Evolutionary conservation across 2,113 vertebrate species (phyloP), one percentile per base, ranked within the genome.

Genomic region (Paramormyrops kingsleyae): DNA sequence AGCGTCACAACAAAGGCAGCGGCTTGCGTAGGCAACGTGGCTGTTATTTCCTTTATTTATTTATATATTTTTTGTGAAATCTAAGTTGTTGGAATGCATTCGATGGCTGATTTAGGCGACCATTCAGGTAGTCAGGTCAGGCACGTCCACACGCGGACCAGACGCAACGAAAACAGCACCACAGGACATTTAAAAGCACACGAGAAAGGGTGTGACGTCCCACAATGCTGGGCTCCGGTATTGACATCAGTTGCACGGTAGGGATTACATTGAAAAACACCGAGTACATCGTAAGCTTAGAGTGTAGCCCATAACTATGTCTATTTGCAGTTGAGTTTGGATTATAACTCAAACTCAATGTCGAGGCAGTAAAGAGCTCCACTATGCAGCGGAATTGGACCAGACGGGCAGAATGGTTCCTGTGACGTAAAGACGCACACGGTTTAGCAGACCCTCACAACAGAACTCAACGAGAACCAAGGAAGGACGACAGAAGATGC

Each of bases 11-110:
- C 83, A 87, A 84, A 90, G 83, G 83, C 89, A 87, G 56, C 46
- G 19, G 53, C 59, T 90, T 87, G 59, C 31, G 59, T 87, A 90
- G 89, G 89, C 89, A 90, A 87, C 89, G 56, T 87, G 89, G 89
- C 89, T 90, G 89, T 50, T 74, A 62, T 88, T 88, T 77, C 62
- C 19, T 70, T 74, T 49, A 15, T 70, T 49, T 19, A 53, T 53
- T 21, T 88, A 19, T 8, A 47, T 50, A 13, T 86, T 31, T 50
- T 47, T 53, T 62, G 39, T 89, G 39, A 89, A 89, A 89, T 35
- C 56, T 47, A 84, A 90, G 27, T 19, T 39, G 27, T 87, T 74
- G 84, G 89, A 90, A 90, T 90, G 89, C 66, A 90, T 90, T 90
- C 7, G 47, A 87, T 27, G 49, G 85, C 89, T 87, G 21, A 87